These are phyloP conservation scores for Heterohyrax brucei DNA, from an alignment of 2,797 vertebrate species.

Conservation along the genomic window DNA sequence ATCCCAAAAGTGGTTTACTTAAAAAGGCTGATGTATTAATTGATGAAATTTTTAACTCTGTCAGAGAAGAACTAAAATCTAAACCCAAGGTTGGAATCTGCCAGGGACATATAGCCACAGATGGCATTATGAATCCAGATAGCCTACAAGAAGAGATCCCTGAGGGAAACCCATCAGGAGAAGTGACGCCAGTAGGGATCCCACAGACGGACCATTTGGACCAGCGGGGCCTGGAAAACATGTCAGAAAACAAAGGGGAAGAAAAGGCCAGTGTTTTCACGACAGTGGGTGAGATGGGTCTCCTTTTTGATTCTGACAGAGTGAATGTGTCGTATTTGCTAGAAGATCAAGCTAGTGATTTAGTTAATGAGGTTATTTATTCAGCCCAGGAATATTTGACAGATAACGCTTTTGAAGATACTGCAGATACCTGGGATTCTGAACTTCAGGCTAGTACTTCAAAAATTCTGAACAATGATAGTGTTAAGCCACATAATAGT, in stretches of 20 bases:
- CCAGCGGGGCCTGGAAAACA: slow-evolving; percentile 70
- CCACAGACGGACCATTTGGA: slow-evolving; percentile 84
- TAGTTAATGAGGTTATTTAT: slow-evolving; percentile 89
- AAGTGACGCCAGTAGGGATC: slow-evolving; percentile 79
- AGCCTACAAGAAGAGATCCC: slow-evolving; percentile 74
- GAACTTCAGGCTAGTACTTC: slow-evolving; percentile 74
- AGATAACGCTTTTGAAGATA: slow-evolving; percentile 67
- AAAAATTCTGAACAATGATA: slow-evolving; percentile 69
- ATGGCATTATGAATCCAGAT: slow-evolving; percentile 78
- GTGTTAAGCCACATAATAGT: slow-evolving; percentile 33
- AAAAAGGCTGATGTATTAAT: slow-evolving; percentile 88
- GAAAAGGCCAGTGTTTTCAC: slow-evolving; percentile 73
- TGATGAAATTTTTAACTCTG: slow-evolving; percentile 87
- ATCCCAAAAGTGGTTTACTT: slow-evolving; percentile 80
- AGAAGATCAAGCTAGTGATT: slow-evolving; percentile 88
- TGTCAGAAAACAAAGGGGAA: slow-evolving; percentile 76
- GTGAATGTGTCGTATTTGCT: slow-evolving; percentile 83
- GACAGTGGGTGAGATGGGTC: slow-evolving; percentile 82
- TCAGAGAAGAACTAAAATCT: slow-evolving; percentile 88
- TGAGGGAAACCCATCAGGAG: slow-evolving; percentile 82
- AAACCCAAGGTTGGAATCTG: slow-evolving; percentile 75
- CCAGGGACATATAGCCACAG: slow-evolving; percentile 76
- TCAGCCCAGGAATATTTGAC: slow-evolving; percentile 89
- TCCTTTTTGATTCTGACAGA: slow-evolving; percentile 80
- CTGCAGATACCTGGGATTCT: slow-evolving; percentile 72